These are phyloP conservation scores for Pyrocoelia pectoralis DNA, from an alignment of 2,888 invertebrate genomes.

Conservation along the genomic window DNA sequence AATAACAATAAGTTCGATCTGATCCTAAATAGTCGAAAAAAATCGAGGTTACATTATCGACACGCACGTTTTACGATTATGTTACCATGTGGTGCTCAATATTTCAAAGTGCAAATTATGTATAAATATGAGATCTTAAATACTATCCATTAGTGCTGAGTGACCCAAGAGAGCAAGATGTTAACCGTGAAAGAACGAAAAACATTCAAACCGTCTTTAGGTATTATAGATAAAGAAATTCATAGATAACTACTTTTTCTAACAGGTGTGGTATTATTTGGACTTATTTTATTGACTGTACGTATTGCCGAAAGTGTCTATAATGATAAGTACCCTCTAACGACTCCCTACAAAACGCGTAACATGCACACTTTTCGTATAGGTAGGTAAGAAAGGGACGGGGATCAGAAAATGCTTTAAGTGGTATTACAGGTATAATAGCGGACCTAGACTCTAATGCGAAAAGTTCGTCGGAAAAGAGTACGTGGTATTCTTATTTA, in stretches of 20 bases:
- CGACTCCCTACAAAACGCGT: conserved; percentile 69
- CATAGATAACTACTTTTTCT: conserved; percentile 85
- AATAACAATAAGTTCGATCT: too few relatives aligned
- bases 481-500: conserved; percentile 84
- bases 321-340: conserved; percentile 88
- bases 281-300: conserved; percentile 75
- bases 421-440: conserved; percentile 75
- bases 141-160: too few relatives aligned
- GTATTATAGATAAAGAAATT: conserved; percentile 80
- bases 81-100: too few relatives aligned
- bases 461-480: conserved; percentile 70
- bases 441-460: conserved; percentile 94
- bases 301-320: conserved; percentile 64
- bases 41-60: too few relatives aligned
- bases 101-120: too few relatives aligned
- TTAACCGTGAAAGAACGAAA: conserved; percentile 78
- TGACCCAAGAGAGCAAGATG: conserved; percentile 52
- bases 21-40: too few relatives aligned
- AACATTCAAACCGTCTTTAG: conserved; percentile 83
- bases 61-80: too few relatives aligned
- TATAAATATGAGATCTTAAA: too few relatives aligned
- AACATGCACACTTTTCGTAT: conserved; percentile 78
- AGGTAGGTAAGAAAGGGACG: too few relatives aligned
- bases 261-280: conserved; percentile 70
- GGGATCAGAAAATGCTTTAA: too few relatives aligned